Base-by-base conservation (phyloP, 1,140 invertebrate genomes). In the Calliphora vicina region DNA sequence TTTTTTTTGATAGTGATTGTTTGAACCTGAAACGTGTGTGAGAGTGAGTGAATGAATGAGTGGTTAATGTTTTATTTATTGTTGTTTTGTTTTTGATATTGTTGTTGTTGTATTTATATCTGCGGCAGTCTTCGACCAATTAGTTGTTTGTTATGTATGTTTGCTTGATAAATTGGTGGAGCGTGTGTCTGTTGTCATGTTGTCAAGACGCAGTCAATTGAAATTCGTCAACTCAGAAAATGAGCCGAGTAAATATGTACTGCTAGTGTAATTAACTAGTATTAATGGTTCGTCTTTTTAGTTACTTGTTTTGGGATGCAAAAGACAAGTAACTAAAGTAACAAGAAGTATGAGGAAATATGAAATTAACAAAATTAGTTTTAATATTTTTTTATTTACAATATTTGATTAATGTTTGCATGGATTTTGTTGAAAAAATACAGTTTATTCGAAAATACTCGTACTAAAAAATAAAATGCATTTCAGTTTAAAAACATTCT, bases 111-210 rank as follows among this genome's bases (percentile, higher is more conserved):
- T 72, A 15, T 29, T 74, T 43, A 35, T 78, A 6, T 20, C 35
- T n/a, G 27, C 61, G 61, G 61, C 61, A 67, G 61, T 67, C 42
- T 78, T 45, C 35, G 42, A 45, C 74, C 74, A 78, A 78, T 78
- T 78, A 78, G 42, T 78, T 43, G 35, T 35, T 78, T 43, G 73
- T 76, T 76, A 76, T 78, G 9, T 78, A 78, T 78, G 35, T 78
- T 78, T 20, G 42, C n/a, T 78, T 45, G 35, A 78, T 78, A 78
- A 78, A 78, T 78, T 42, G 42, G 2, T 45, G 35, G 17, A 78
- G 74, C 74, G 74, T 45, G 74, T 78, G 74, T 78, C 73, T 67
- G 4, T 67, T 67, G 61, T 67, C 61, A 67, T 67, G 50, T 35
- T 35, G 35, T 17, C 50, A 57, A 0, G 61, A 67, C 61, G n/a